Base-by-base conservation (phyloP, 2,113 vertebrate genomes). In the Platycercus adscitus region DNA sequence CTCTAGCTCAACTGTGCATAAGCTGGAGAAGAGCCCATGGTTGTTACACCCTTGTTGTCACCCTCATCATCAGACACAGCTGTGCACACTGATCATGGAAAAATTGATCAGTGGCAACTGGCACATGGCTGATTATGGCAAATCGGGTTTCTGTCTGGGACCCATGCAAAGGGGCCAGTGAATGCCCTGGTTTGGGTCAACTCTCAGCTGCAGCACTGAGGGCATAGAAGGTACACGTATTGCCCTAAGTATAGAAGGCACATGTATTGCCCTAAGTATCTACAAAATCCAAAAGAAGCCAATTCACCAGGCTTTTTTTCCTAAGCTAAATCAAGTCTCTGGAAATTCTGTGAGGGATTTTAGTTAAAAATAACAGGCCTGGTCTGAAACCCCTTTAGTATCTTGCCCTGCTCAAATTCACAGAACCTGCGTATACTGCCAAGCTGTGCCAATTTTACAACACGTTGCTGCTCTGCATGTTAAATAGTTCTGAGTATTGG, bases 11-110 rank as follows among this genome's bases (percentile, higher is more conserved):
- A 50, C 33, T n/a, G 20, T 10, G 2, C 17, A 16, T 0, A 7
- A 85, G 15, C 53, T 75, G 31, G 17, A 71, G 65, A 93, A 88
- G 20, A 84, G 44, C 17, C 9, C 31, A 17, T 8, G 17, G 50
- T 16, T 70, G 55, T 37, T 66, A 43, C 23, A 64, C 8, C 49
- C 7, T 72, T 2, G 0, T 16, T 1, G 6, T 58, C 64, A 33
- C 26, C 23, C 26, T 80, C 3, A 3, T 21, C 39, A 63, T 9
- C 43, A 64, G 50, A 53, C 17, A 6, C 1, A 2, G 16, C 68
- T 53, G 52, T n/a, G 24, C 26, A 80, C 0, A 0, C n/a, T 2
- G 2, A 64, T 21, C 46, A 47, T 47, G 19, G 46, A 10, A 47
- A 47, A 47, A 47, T 21, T 47, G 46, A 47, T 47, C 46, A 47